Base-by-base conservation (phyloP, 2,888 invertebrate species). In the Aphidius colemani region DNA sequence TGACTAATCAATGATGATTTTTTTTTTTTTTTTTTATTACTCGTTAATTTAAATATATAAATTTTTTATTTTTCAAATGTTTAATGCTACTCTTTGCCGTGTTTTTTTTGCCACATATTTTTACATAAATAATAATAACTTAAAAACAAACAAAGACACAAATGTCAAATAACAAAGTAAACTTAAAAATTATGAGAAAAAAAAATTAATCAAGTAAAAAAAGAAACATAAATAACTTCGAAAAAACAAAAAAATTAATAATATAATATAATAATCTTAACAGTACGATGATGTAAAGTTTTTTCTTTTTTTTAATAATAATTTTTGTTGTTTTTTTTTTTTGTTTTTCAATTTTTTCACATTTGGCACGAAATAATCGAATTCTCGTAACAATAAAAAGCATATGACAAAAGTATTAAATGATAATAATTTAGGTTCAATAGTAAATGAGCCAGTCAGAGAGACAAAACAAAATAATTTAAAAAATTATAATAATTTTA, bases 1-100 rank as follows among this genome's bases (percentile, higher is more conserved):
- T 89, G 90, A 90, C 90, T 90, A 90, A 89, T 88, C 86, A 87
- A 88, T 87, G 75, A 77, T 77, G 46, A 30, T 5, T 30, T 30
- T 61, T 5, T 30, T 30, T 61, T n/a, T 39, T 45, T 46, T 49
- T 40, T 13, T 40, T 39, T 41, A 50, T 50, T n/a, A 50, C 39
- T 13, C 18, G 13, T 18, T 18, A 18, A 18, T 18, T 76, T 74
- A 76, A 75, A 72, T 69, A 18, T 18, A 18, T 72, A 72, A 74
- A 69, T 68, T 70, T 70, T 69, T 66, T 68, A 64, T 68, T 56
- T 61, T 63, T 63, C 65, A 18, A 18, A 56, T 45, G 63, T 56
- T 66, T 70, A 69, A 69, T 66, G 71, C 71, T 66, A 62, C 66
- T 66, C 66, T 69, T 18, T 60, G 65, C 61, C 64, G 72, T 69